phyloP scores from a whole-genome alignment of 2,888 invertebrate species.

The Leptinotarsa tumamoca region DNA sequence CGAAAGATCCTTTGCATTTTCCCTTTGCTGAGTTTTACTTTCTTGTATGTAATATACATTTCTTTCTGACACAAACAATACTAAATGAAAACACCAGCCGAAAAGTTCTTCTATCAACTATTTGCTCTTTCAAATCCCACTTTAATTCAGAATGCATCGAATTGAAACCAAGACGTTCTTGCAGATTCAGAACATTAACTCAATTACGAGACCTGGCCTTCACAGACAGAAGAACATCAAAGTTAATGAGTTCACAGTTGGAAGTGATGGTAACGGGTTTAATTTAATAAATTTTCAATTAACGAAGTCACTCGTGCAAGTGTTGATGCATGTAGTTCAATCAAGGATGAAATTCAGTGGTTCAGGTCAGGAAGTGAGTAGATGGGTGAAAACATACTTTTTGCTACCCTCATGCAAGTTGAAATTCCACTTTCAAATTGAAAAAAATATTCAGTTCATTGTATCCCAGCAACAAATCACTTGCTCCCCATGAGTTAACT shows the following conservation, averaged over 20 bases:
- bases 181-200: background rate
- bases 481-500: too few relatives aligned
- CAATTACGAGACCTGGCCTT: background rate
- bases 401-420: too few relatives aligned
- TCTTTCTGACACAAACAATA: too few relatives aligned
- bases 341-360: background rate
- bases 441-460: too few relatives aligned
- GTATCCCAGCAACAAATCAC: too few relatives aligned
- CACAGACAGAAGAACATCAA: background rate
- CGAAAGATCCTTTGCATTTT: too few relatives aligned
- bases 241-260: conserved; percentile 1
- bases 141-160: background rate
- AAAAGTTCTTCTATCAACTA: background rate
- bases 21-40: too few relatives aligned
- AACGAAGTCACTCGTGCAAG: background rate
- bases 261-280: background rate
- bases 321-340: background rate
- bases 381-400: background rate
- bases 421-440: too few relatives aligned
- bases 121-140: background rate
- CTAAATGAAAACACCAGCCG: background rate
- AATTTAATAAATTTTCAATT: background rate
- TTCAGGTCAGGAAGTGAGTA: background rate
- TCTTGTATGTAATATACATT: too few relatives aligned
- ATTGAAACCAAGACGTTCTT: background rate